phyloP scores from a whole-genome alignment of 2,797 vertebrate species.

The Champsocephalus esox region DNA sequence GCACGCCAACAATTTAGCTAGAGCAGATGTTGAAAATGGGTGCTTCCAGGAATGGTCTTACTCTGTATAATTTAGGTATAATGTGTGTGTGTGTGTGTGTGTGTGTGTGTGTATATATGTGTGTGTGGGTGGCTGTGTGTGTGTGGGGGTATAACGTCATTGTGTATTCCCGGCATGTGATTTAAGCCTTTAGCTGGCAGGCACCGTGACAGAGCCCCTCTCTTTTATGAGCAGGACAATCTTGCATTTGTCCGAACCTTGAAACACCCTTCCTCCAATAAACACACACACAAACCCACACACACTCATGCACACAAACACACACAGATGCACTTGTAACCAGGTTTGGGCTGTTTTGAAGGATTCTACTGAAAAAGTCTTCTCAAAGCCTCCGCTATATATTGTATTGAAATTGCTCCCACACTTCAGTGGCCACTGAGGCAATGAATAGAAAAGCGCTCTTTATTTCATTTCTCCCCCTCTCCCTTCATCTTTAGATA shows the following conservation, averaged over 20 bases:
- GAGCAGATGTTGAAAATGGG: slow-evolving; percentile 74
- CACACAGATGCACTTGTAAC: slow-evolving; percentile 58
- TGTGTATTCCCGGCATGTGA: slow-evolving; percentile 81
- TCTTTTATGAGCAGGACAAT: slow-evolving; percentile 79
- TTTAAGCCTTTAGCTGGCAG: slow-evolving; percentile 81
- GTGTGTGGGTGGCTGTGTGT: slow-evolving; percentile 22
- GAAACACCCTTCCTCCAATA: slow-evolving; percentile 77
- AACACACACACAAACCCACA: slow-evolving; percentile 14
- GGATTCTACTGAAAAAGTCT: slow-evolving; percentile 63
- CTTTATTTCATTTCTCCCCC: slow-evolving; percentile 71
- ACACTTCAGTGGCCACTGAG: slow-evolving; percentile 88
- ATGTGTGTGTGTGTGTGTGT: slow-evolving; percentile 41
- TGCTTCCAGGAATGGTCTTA: slow-evolving; percentile 75
- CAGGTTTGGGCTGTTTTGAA: slow-evolving; percentile 60
- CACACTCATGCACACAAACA: slow-evolving; percentile 33
- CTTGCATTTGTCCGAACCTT: slow-evolving; percentile 81
- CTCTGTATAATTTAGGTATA: slow-evolving; percentile 76
- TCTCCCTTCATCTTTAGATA: slow-evolving; percentile 73
- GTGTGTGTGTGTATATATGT: slow-evolving; percentile 31
- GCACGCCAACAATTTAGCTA: slow-evolving; percentile 68
- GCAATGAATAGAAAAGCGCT: slow-evolving; percentile 83
- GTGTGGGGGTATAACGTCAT: slow-evolving; percentile 66
- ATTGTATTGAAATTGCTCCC: slow-evolving; percentile 89
- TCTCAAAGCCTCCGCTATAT: slow-evolving; percentile 73
- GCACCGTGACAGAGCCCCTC: slow-evolving; percentile 82